Conservation (phyloP, 2,888 invertebrate genomes). For the Rotaria sp. region DNA sequence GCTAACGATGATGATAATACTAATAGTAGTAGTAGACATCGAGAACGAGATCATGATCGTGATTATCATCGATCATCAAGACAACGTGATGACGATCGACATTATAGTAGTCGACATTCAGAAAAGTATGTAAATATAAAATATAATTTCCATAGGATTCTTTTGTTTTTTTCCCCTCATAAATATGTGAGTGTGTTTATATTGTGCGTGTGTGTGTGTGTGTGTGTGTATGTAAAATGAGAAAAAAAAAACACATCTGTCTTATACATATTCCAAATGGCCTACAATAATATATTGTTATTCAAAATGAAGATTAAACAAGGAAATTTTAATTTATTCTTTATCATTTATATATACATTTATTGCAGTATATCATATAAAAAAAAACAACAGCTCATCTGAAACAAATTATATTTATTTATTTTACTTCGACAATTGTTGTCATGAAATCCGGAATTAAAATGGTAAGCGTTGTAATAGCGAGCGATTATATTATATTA, state of each 20-base stretch:
- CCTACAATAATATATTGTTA: background rate
- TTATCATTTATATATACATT: background rate
- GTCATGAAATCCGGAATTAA: background rate
- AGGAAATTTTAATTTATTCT: background rate
- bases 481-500: constrained; percentile 11
- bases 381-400: background rate
- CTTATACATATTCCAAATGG: background rate
- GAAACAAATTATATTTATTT: background rate
- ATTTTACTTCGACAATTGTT: background rate
- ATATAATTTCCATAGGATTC: background rate
- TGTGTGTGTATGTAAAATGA: background rate
- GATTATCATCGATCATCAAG: constrained; percentile 11
- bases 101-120: constrained; percentile 1
- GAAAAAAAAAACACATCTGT: background rate
- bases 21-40: constrained; percentile 7
- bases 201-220: background rate
- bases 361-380: background rate
- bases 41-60: background rate
- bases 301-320: background rate
- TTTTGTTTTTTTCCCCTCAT: background rate
- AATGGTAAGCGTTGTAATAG: constrained; percentile 1
- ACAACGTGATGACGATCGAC: constrained; percentile 13
- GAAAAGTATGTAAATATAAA: background rate
- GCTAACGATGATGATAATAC: background rate
- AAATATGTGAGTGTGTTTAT: background rate